phyloP scores from a whole-genome alignment of 2,888 invertebrate species.

The Tortrix viridana region DNA sequence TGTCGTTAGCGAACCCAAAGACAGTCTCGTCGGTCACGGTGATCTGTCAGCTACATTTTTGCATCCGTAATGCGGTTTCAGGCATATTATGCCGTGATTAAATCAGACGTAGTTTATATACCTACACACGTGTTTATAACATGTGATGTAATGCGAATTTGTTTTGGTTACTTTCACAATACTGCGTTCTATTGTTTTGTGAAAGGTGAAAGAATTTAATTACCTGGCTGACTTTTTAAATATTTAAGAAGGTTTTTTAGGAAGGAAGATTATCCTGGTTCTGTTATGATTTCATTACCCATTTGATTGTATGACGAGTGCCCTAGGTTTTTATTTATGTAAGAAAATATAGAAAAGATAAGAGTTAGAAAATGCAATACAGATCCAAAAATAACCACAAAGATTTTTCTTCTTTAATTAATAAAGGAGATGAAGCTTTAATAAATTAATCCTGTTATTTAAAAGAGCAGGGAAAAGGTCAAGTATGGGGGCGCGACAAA shows the following conservation, averaged over 20 bases:
- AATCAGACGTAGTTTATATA: constrained; percentile 5
- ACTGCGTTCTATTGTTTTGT: neutral
- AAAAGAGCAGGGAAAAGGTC: constrained; percentile 36
- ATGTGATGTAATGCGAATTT: constrained; percentile 7
- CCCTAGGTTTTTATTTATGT: too few species aligned
- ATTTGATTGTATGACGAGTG: too few species aligned
- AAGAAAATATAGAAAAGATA: too few species aligned
- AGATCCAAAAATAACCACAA: too few species aligned
- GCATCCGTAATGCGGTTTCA: constrained; percentile 25
- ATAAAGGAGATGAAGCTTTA: too few species aligned
- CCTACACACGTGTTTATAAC: neutral
- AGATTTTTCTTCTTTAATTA: too few species aligned
- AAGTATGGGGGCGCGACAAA: constrained; percentile 39
- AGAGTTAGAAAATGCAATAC: too few species aligned
- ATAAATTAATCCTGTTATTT: constrained; percentile 6
- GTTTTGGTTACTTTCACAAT: constrained; percentile 8
- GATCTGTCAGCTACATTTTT: constrained; percentile 19
- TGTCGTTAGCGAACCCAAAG: neutral
- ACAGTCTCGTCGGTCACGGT: constrained; percentile 11
- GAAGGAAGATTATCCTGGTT: too few species aligned
- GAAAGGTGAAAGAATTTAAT: neutral
- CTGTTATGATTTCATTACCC: too few species aligned
- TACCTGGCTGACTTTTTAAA: neutral
- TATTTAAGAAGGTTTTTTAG: too few species aligned
- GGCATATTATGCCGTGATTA: constrained; percentile 6